Evolutionary conservation across 2,888 invertebrate species (phyloP).

Genomic region (Agrypnus murinus): DNA sequence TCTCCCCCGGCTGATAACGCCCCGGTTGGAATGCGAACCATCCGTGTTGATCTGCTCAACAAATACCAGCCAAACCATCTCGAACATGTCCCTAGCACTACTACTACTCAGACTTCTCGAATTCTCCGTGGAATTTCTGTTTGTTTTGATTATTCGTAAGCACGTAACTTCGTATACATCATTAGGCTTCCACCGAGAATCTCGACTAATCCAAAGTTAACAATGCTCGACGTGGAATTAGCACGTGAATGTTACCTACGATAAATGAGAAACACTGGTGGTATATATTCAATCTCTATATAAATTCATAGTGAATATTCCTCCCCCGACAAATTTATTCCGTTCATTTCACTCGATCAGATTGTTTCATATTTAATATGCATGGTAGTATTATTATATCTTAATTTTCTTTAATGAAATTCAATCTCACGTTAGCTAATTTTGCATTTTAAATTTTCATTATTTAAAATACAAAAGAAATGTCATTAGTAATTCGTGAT

Average conservation of each 20-base stretch:
- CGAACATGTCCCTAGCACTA: constrained; percentile 47
- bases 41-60: constrained; percentile 65
- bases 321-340: background rate
- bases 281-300: constrained; percentile 13
- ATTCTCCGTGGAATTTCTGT: constrained; percentile 52
- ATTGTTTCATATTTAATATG: background rate
- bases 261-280: constrained; percentile 21
- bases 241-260: constrained; percentile 39
- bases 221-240: constrained; percentile 42
- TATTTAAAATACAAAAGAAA: too few species aligned
- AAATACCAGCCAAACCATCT: constrained; percentile 63
- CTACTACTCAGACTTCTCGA: constrained; percentile 53
- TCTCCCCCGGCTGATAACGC: constrained; percentile 63
- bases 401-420: too few species aligned
- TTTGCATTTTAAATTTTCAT: too few species aligned
- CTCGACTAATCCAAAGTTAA: constrained; percentile 39
- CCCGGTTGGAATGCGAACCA: constrained; percentile 65
- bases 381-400: too few species aligned
- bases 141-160: constrained; percentile 51
- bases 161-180: constrained; percentile 47
- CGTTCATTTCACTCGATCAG: background rate
- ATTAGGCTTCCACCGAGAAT: constrained; percentile 43
- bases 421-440: too few species aligned
- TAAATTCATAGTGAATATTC: background rate
- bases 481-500: too few species aligned